Evolutionary conservation across 2,797 vertebrate species (phyloP), one percentile per base, ranked within the genome.

Genomic region (Adrianichthys oophorus): DNA sequence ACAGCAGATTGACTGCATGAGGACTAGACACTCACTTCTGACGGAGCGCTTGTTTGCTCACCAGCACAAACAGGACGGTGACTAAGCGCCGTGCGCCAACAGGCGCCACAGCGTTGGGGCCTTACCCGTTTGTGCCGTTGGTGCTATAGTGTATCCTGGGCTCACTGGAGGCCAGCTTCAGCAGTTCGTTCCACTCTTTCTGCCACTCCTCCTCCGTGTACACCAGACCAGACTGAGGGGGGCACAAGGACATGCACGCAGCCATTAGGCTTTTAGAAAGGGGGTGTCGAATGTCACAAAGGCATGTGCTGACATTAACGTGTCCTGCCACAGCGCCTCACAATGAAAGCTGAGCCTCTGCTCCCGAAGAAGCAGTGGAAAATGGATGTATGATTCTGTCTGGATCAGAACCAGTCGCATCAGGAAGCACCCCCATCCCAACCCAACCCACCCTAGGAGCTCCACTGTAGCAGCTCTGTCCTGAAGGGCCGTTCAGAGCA

Each of bases 191-290:
- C 97, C 97, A 99, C 80, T 98, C 97, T 70, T 95, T 98, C 90
- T 98, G 96, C 97, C 97, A 99, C 74, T 99, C 97, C 18, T 98
- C 97, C 74, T 99, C 97, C 0, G 96, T 98, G 90, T 98, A 99
- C 49, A 99, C 93, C 52, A 99, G 91, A 1, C 97, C 96, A 0
- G 97, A 99, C 97, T 99, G 85, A 65, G 62, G 54, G 68, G 55
- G 44, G 58, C 32, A 44, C 63, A 37, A 50, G 42, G 54, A 73
- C 62, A 4, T 42, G 46, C 66, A 72, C 23, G 64, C 62, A 65
- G 44, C 63, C 55, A 43, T 5, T 44, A 53, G 65, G 63, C 70
- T 74, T 80, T 84, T 80, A 78, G 79, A 78, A 68, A 7, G 56
- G 64, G 57, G 54, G 79, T 70, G 80, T 71, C 65, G 71, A 74